A percentile compares a stretch with the other conserved stretches of the same genome.
Conservation (phyloP, 2,113 vertebrate species). For the Colinus virginianus region DNA sequence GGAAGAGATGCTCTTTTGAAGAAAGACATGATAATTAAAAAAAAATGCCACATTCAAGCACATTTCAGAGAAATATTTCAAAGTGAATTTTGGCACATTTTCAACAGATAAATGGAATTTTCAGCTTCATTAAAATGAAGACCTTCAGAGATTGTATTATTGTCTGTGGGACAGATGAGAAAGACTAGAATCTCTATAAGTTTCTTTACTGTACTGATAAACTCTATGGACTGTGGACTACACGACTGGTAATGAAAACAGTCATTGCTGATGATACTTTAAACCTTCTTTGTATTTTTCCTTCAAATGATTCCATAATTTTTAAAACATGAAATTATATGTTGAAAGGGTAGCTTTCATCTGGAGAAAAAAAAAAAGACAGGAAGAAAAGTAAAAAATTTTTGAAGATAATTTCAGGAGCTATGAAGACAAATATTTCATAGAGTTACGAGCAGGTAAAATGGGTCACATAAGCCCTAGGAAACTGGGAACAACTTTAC, state of each 20-base stretch:
- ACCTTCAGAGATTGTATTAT: not conserved
- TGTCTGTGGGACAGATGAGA: not conserved
- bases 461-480: not conserved
- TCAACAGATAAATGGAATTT: not conserved
- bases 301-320: not conserved
- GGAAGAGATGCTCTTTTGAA: not conserved
- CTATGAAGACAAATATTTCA: not conserved
- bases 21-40: not conserved
- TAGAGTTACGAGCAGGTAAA: not conserved
- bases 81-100: not conserved
- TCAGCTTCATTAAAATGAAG: not conserved
- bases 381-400: not conserved
- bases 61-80: not conserved
- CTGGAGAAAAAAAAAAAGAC: not conserved
- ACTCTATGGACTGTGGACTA: not conserved
- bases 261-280: not conserved
- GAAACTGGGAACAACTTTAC: constrained; percentile 3
- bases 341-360: not conserved
- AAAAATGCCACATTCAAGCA: not conserved
- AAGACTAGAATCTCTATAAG: not conserved
- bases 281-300: not conserved
- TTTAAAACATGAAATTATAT: not conserved
- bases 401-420: not conserved
- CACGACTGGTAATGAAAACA: not conserved
- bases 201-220: not conserved